Evolutionary conservation across 2,888 invertebrate genomes (phyloP).

Genomic region (Oasisia sp.): DNA sequence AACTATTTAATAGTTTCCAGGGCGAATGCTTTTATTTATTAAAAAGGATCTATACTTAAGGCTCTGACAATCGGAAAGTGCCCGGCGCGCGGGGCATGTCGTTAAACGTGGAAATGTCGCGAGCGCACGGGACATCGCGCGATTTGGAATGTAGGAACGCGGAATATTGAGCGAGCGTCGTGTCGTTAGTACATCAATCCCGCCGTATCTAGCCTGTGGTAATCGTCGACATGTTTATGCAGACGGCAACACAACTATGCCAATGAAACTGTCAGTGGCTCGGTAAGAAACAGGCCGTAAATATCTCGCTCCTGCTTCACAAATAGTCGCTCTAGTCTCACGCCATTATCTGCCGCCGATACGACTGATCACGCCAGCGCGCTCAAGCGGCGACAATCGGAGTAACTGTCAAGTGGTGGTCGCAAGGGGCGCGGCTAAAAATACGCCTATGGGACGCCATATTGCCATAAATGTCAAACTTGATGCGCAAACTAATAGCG

Average conservation of each 20-base stretch:
- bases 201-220: not conserved
- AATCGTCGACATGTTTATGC: constrained; percentile 13
- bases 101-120: too few relatives aligned
- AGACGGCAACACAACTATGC: constrained; percentile 3
- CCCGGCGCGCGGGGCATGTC: not conserved
- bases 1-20: not conserved
- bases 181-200: not conserved
- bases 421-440: not conserved
- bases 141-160: not conserved
- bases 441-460: not conserved
- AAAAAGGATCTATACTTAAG: not conserved
- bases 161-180: not conserved
- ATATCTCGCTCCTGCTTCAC: constrained; percentile 5
- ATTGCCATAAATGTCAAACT: not conserved
- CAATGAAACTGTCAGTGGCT: constrained; percentile 17
- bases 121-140: too few relatives aligned
- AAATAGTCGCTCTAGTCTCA: not conserved
- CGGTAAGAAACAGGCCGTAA: constrained; percentile 8
- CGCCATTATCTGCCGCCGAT: not conserved
- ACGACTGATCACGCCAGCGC: not conserved
- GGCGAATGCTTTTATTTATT: not conserved
- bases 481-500: not conserved
- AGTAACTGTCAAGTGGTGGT: constrained; percentile 12
- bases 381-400: constrained; percentile 3
- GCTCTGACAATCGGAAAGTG: not conserved